Evolutionary conservation across 2,888 invertebrate genomes (phyloP), one percentile per base, ranked within the genome.

Genomic region (Drosophila kambysellisi): DNA sequence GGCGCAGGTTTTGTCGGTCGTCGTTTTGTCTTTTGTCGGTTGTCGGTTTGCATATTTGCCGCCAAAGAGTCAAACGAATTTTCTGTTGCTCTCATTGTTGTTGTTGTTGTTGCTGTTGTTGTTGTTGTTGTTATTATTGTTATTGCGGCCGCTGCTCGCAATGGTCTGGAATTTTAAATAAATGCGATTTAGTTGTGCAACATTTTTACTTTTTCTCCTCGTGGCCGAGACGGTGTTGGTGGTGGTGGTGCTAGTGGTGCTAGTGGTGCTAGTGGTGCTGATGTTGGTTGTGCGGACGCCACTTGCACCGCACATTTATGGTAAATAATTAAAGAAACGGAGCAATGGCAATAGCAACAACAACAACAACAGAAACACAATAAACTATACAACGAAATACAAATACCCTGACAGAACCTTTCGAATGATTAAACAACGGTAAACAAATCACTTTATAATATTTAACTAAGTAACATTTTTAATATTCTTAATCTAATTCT

Each of bases 91-190:
- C 68, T 72, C 58, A 60, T 81, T 83, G 72, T 39, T 70, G 69
- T 69, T 70, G 67, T 35, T 84, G 70, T 70, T 61, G 67, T 20
- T 61, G 48, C n/a, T 58, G 70, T 35, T 57, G 79, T 52, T 41
- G 65, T n/a, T 85, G 72, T 68, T 64, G 67, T 59, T 54, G 64
- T 73, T 58, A 74, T 57, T 41, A 25, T 46, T 46, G 46, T 46
- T 46, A 46, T 46, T 46, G 46, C 46, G 46, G 61, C 53, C 48
- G 59, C 70, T 74, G 62, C 71, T 75, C 67, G 88, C 75, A 83
- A 78, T 90, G 89, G 88, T 86, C 87, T 86, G 86, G 90, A 86
- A 87, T 90, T 87, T 90, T 63, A 88, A 87, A 90, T 83, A 88
- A 90, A 89, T 88, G 84, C 86, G 87, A 90, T 81, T 83, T 76